Percentiles rank a stretch among this genome's conserved stretches.
Evolutionary conservation across 37 sponge, comb jelly and placozoan genomes (phyloP).

Genomic region (Amphimedon queenslandica): DNA sequence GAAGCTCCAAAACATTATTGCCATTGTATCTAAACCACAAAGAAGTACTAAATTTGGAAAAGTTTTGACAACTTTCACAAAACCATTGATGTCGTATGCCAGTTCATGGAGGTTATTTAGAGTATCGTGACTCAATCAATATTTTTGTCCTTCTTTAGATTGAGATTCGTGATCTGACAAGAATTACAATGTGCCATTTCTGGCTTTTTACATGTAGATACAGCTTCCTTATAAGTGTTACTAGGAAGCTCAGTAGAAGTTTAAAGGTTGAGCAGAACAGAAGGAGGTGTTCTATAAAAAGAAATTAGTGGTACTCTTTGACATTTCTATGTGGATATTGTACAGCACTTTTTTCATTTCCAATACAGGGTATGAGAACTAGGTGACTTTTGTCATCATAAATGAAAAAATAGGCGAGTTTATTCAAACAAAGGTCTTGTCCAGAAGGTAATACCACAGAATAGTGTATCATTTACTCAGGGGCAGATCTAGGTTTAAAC

Average conservation of each 20-base stretch:
- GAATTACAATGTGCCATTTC: not conserved
- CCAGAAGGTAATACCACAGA: not conserved
- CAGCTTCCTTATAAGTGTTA: not conserved
- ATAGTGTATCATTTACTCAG: not conserved
- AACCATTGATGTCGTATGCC: slow-evolving; percentile 32
- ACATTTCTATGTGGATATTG: not conserved
- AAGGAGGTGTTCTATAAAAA: not conserved
- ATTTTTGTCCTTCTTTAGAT: not conserved
- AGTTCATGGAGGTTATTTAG: slow-evolving; percentile 56
- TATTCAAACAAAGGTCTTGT: not conserved
- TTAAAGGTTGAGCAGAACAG: not conserved
- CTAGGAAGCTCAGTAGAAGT: not conserved
- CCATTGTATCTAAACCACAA: slow-evolving; percentile 8
- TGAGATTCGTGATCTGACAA: slow-evolving; percentile 25
- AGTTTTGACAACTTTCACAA: slow-evolving; percentile 25
- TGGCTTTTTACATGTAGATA: not conserved
- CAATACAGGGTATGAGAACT: not conserved
- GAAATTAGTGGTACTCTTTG: not conserved
- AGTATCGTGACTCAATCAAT: slow-evolving; percentile 31
- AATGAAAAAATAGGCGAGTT: not conserved
- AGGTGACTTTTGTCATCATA: not conserved
- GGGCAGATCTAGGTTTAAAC: too few species aligned
- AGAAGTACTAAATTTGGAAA: slow-evolving; percentile 41
- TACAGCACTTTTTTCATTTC: not conserved
- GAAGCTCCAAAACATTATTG: not conserved